Conservation (phyloP, 2,797 vertebrate genomes). For the Sarcophilus harrisii region DNA sequence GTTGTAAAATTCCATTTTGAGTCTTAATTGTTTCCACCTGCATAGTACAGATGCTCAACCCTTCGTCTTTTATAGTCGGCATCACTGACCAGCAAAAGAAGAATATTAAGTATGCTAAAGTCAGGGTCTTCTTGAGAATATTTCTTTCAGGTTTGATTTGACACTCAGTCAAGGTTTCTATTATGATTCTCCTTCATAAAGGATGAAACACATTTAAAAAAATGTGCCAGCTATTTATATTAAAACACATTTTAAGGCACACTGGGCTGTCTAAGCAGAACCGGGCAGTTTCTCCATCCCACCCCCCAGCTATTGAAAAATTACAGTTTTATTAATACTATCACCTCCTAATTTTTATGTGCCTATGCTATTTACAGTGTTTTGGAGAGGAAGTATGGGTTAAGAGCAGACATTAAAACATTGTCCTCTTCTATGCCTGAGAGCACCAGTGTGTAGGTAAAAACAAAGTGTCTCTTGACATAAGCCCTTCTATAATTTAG, state of each 20-base stretch:
- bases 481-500: not conserved
- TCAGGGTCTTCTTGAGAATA: constrained; percentile 56
- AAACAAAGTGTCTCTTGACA: not conserved
- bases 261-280: constrained; percentile 52
- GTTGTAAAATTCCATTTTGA: constrained; percentile 80
- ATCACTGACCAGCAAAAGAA: constrained; percentile 62
- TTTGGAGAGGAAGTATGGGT: constrained; percentile 81
- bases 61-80: constrained; percentile 59
- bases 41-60: constrained; percentile 59
- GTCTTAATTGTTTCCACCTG: constrained; percentile 84
- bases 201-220: constrained; percentile 51
- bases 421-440: constrained; percentile 57
- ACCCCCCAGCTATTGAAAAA: constrained; percentile 58
- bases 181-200: constrained; percentile 63
- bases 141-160: constrained; percentile 67
- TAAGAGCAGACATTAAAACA: constrained; percentile 72
- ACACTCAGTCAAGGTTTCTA: constrained; percentile 64
- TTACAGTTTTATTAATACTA: constrained; percentile 68
- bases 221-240: constrained; percentile 55
- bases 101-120: constrained; percentile 35
- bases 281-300: constrained; percentile 55
- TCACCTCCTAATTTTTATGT: constrained; percentile 70
- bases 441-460: constrained; percentile 47
- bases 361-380: constrained; percentile 85
- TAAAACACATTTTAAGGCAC: constrained; percentile 70